Evolutionary conservation across 1,140 invertebrate species (phyloP).

Genomic region (Lethrus apterus): DNA sequence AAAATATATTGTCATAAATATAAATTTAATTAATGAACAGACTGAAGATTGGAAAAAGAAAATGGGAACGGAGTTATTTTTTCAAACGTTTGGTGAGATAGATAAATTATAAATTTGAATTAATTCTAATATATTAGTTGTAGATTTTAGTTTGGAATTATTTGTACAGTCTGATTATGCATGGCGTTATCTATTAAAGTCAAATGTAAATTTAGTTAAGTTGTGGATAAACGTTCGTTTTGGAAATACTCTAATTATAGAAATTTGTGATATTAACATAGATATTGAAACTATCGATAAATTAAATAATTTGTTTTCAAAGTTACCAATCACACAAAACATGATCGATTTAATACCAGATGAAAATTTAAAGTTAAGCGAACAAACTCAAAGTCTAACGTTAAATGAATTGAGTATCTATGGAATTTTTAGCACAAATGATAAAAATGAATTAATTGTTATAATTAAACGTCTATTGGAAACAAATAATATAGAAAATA

Average conservation of each 20-base stretch:
- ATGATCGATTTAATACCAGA: conserved; percentile 45
- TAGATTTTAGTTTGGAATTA: conserved; percentile 45
- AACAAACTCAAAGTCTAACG: conserved; percentile 18
- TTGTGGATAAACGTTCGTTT: conserved; percentile 47
- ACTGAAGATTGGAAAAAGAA: conserved; percentile 45
- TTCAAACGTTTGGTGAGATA: conserved; percentile 47
- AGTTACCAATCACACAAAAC: conserved; percentile 48
- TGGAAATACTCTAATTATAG: conserved; percentile 25
- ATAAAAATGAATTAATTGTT: conserved; percentile 44
- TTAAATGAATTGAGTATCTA: conserved; percentile 46
- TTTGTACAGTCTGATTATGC: conserved; percentile 44
- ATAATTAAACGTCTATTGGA: conserved; percentile 47
- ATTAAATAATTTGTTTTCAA: conserved; percentile 45
- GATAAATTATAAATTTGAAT: conserved; percentile 7
- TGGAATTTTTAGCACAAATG: conserved; percentile 47
- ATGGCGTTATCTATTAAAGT: conserved; percentile 46
- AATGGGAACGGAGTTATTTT: conserved; percentile 47
- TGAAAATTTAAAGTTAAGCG: conserved; percentile 10
- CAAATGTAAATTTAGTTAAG: conserved; percentile 45
- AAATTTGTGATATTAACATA: conserved; percentile 36
- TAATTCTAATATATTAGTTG: conserved; percentile 28
- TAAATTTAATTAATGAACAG: conserved; percentile 40
- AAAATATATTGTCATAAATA: conserved; percentile 24
- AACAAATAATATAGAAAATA: conserved; percentile 45
- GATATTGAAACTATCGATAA: conserved; percentile 42